Evolutionary conservation across 2,113 vertebrate species (phyloP).

Genomic region (Myrmecobius fasciatus): DNA sequence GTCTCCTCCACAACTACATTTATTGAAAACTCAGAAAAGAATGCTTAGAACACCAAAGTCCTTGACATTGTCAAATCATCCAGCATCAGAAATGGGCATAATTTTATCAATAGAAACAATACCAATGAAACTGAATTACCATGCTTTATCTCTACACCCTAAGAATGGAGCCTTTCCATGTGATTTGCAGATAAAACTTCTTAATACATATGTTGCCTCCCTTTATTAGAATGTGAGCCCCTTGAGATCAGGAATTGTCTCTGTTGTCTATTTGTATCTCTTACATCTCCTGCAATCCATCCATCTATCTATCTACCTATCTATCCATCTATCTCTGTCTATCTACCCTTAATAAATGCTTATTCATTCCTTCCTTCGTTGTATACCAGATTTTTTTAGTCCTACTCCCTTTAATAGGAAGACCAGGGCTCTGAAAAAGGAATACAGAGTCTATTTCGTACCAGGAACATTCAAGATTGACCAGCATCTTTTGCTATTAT

Average conservation of each 20-base stretch:
- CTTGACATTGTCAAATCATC: not conserved
- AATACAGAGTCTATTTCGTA: constrained; percentile 17
- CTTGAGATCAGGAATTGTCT: not conserved
- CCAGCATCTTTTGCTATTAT: not conserved
- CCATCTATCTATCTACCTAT: no score
- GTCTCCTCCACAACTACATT: not conserved
- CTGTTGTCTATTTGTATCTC: not conserved
- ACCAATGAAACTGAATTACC: not conserved
- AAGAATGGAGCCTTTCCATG: not conserved
- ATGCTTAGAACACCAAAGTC: not conserved
- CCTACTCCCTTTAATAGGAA: not conserved
- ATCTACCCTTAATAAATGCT: constrained; percentile 20
- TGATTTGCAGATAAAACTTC: not conserved
- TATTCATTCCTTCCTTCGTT: not conserved
- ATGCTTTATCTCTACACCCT: not conserved
- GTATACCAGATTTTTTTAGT: not conserved
- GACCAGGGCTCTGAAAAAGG: constrained; percentile 5
- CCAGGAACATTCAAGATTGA: constrained; percentile 20
- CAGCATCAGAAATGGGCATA: not conserved
- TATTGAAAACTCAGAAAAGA: not conserved
- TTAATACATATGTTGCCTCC: not conserved
- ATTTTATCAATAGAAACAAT: not conserved
- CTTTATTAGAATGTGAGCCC: not conserved
- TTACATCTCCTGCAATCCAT: not conserved
- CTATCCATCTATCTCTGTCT: no score